phyloP scores from a whole-genome alignment of 2,797 vertebrate genomes.

The Characodon lateralis region DNA sequence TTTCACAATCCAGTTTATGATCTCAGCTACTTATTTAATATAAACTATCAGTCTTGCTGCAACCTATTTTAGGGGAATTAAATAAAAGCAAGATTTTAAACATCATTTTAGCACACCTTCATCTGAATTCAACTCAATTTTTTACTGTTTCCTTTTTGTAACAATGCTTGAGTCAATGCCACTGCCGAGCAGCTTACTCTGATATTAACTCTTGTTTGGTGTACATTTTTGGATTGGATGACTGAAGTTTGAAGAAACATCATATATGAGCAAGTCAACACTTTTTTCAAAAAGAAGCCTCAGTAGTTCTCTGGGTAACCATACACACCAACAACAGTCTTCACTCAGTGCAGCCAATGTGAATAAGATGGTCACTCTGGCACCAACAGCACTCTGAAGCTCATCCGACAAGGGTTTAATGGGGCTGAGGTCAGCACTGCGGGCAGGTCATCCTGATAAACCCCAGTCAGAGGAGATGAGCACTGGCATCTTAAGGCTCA shows the following conservation, averaged over 20 bases:
- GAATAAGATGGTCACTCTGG: not conserved
- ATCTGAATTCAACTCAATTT: not conserved
- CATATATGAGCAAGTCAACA: not conserved
- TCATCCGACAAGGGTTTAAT: too few species aligned
- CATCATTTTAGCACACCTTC: not conserved
- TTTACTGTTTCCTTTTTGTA: not conserved
- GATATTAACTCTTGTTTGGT: not conserved
- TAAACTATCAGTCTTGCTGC: not conserved
- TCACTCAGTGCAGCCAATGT: not conserved
- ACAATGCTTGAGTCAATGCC: not conserved
- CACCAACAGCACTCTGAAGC: not conserved
- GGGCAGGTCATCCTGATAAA: too few species aligned
- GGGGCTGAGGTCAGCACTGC: too few species aligned
- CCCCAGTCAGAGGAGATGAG: too few species aligned
- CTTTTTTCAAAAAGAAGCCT: not conserved
- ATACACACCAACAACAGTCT: not conserved
- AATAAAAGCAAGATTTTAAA: not conserved
- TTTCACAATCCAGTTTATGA: not conserved
- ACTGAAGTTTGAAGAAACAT: not conserved
- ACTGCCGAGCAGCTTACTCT: not conserved
- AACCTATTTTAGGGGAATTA: not conserved
- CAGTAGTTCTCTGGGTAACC: not conserved
- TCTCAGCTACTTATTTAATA: not conserved
- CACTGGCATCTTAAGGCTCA: too few species aligned
- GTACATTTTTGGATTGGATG: not conserved